phyloP scores from a whole-genome alignment of 2,888 invertebrate species.

The Neoascia interrupta region DNA sequence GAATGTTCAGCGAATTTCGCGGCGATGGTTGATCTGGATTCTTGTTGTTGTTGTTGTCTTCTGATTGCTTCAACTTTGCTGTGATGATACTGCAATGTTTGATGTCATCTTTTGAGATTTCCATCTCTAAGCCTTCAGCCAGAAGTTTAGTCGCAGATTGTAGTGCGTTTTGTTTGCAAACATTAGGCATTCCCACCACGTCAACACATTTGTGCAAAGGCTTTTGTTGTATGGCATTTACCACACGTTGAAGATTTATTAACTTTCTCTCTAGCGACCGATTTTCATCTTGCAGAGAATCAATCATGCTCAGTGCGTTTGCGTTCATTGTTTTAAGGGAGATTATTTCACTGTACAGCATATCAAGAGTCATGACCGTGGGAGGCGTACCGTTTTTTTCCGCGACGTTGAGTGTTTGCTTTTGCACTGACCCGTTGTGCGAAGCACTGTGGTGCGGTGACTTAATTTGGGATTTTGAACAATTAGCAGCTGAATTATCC shows the following conservation, averaged over 20 bases:
- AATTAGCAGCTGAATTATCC: no score
- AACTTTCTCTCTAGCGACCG: neutral
- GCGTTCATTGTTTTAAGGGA: neutral
- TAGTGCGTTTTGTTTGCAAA: conserved; percentile 12
- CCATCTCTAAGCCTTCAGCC: neutral
- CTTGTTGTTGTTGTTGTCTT: no score
- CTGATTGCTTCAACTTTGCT: no score
- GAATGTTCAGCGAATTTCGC: no score
- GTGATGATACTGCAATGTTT: conserved; percentile 11
- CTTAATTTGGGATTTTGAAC: no score
- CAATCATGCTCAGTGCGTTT: neutral
- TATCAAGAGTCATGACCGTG: no score
- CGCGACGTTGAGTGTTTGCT: no score
- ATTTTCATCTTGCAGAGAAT: conserved; percentile 11
- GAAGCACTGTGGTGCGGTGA: no score
- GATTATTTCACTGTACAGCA: neutral
- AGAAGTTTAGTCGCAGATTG: conserved; percentile 1
- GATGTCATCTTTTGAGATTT: conserved; percentile 20
- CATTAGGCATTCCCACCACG: conserved; percentile 4
- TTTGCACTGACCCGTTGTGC: no score
- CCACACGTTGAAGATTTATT: neutral
- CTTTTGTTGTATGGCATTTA: conserved; percentile 19
- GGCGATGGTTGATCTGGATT: no score
- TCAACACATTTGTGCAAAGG: conserved; percentile 16
- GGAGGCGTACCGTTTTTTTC: no score